A percentile compares a stretch with the other conserved stretches of the same genome.
phyloP scores from a whole-genome alignment of 1,140 invertebrate species.

The Tetramorium simillimum region DNA sequence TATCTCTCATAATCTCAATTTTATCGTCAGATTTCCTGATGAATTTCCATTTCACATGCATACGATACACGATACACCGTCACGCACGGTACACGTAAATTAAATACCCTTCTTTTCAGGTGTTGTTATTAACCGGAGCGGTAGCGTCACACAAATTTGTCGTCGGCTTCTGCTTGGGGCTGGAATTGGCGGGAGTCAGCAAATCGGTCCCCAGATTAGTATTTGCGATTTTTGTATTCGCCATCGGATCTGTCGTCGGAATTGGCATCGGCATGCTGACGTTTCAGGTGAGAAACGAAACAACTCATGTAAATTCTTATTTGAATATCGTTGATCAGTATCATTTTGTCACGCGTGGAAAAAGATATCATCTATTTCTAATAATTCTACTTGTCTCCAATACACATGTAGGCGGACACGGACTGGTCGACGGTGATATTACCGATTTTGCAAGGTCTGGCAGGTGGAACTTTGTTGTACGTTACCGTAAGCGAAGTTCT shows the following conservation, averaged over 20 bases:
- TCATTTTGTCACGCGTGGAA: too few relatives aligned
- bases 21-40: neutral
- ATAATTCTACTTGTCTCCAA: neutral
- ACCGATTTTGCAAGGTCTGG: conserved; percentile 88
- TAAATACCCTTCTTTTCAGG: conserved; percentile 81
- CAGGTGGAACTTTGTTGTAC: conserved; percentile 96
- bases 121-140: conserved; percentile 89
- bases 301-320: neutral
- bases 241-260: conserved; percentile 88
- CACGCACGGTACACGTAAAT: neutral
- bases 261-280: conserved; percentile 87
- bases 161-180: conserved; percentile 91
- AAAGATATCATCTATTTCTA: neutral
- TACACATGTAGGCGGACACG: conserved; percentile 45
- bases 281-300: conserved; percentile 67
- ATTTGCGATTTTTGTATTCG: conserved; percentile 88
- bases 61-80: neutral
- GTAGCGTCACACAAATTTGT: conserved; percentile 92
- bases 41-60: neutral
- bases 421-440: conserved; percentile 61
- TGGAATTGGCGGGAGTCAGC: conserved; percentile 87
- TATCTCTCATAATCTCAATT: neutral
- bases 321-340: neutral
- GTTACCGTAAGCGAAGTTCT: conserved; percentile 97
- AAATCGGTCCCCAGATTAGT: conserved; percentile 85